phyloP scores from a whole-genome alignment of 2,113 vertebrate genomes.

The Sinosuthora webbiana region DNA sequence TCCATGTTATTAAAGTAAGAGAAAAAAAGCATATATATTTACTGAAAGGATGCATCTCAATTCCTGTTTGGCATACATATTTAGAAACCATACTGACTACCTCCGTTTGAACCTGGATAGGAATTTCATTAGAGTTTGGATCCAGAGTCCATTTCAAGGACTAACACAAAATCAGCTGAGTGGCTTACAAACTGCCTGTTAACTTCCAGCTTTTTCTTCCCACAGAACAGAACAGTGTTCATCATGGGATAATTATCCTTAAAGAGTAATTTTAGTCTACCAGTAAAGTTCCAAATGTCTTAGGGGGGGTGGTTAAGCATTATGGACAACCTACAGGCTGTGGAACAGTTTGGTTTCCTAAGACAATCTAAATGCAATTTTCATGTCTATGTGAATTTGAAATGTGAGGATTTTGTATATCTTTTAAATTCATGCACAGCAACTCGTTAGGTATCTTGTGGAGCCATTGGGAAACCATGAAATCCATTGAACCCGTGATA shows the following conservation, averaged over 20 bases:
- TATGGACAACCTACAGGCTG: neutral
- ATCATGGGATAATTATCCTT: neutral
- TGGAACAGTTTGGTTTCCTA: neutral
- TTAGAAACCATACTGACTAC: neutral
- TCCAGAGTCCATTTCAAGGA: neutral
- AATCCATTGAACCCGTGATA: neutral
- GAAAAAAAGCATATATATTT: rapidly evolving
- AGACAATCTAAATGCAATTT: neutral
- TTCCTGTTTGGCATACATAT: neutral
- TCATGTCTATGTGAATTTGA: neutral
- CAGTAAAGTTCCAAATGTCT: neutral
- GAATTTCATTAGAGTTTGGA: neutral
- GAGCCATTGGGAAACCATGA: neutral
- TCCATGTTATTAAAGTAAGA: neutral
- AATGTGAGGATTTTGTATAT: neutral
- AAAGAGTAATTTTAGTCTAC: neutral
- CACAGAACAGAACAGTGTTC: neutral
- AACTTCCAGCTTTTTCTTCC: neutral
- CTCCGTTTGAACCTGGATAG: neutral
- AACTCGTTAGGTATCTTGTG: neutral
- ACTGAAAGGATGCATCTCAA: neutral
- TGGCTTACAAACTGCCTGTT: neutral
- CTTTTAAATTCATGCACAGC: neutral
- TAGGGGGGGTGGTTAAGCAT: neutral
- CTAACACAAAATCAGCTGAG: neutral